Base-by-base conservation (phyloP, 2,888 invertebrate species). In the Megamerina dolium region DNA sequence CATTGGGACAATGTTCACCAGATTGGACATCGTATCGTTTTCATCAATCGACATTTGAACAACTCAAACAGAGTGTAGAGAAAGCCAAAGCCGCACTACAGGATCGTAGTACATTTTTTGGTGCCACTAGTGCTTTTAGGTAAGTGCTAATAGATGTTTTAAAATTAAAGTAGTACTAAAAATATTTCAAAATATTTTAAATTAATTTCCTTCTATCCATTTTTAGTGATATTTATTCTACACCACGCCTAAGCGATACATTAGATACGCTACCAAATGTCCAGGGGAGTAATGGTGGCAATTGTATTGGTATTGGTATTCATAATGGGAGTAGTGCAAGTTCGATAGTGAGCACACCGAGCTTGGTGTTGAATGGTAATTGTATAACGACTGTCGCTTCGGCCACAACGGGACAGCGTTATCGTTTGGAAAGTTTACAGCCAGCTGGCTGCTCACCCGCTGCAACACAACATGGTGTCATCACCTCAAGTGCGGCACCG, bases 21-120 rank as follows among this genome's bases (percentile, higher is more conserved):
- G 84, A 84, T 68, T 84, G 84, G 83, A 81, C 83, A 0, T 79
- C 80, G 0, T 90, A 90, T 70, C 80, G 90, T 35, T 83, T 88
- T 46, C 85, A 85, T 66, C 87, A 87, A 59, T 87, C 87, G 51
- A 90, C 90, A 10, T 90, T 90, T 75, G 89, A 90, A 63, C 89
- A 90, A 66, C 74, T 90, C 49, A 90, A 90, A 61, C 90, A 90
- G 68, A 88, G 88, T 61, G 89, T 90, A 32, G 90, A 90, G 66
- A 90, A 90, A 64, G 90, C 90, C 32, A 90, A 90, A 66, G 89
- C 89, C 1, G 90, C 88, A 0, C 74, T 90, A 35, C 85, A 85
- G 67, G 85, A 85, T 67, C 73, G 80, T 42, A 83, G 81, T 27
- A 79, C 82, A 10, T 79, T 85, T 54, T 74, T 85, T 49, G 82